Percentiles rank a stretch among this genome's conserved stretches.
Evolutionary conservation across 2,113 vertebrate genomes (phyloP).

Genomic region (Melanostigma gelatinosum): DNA sequence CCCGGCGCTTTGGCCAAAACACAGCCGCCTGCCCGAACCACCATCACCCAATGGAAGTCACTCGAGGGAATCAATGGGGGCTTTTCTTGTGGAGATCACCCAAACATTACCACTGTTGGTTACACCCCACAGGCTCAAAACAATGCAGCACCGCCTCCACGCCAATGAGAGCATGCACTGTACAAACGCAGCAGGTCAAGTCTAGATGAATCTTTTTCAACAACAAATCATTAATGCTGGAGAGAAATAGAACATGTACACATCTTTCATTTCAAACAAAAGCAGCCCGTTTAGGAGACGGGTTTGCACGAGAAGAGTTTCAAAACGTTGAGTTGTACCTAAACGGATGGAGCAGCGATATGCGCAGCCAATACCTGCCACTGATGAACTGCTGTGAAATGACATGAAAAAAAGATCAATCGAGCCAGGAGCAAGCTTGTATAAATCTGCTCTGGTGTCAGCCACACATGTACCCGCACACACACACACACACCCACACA

Average conservation of each 20-base stretch:
- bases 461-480: conserved; percentile 32
- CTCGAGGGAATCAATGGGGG: conserved; percentile 68
- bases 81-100: conserved; percentile 81
- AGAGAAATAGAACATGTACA: not conserved
- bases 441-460: conserved; percentile 53
- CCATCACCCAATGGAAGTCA: conserved; percentile 79
- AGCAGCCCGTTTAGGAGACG: not conserved
- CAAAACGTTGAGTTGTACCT: not conserved
- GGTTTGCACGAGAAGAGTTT: not conserved
- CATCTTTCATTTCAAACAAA: not conserved
- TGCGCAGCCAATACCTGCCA: conserved; percentile 24
- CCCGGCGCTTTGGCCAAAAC: conserved; percentile 78
- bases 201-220: not conserved
- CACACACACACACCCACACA: conserved; percentile 14
- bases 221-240: not conserved
- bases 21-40: conserved; percentile 63
- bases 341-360: not conserved
- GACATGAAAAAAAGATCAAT: conserved; percentile 49
- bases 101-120: conserved; percentile 68
- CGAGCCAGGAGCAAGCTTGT: conserved; percentile 21
- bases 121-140: conserved; percentile 59
- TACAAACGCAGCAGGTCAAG: not conserved
- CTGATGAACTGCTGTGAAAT: conserved; percentile 13
- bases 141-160: conserved; percentile 19
- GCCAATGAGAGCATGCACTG: not conserved